Evolutionary conservation across 2,888 invertebrate genomes (phyloP).

Genomic region (Acholoe squamosa): DNA sequence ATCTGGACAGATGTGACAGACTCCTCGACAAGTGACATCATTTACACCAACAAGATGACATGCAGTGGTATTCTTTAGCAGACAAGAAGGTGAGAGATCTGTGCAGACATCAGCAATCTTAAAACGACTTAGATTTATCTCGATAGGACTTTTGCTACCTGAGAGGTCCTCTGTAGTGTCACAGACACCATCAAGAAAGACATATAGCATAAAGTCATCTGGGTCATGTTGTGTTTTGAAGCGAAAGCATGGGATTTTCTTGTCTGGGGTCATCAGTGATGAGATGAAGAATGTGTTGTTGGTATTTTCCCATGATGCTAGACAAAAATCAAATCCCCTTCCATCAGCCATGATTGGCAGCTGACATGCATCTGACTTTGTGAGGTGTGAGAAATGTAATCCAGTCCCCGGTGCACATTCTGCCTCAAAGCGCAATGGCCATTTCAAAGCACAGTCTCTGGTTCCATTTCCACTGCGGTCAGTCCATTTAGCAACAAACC

Average conservation of each 20-base stretch:
- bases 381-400: neutral
- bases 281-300: constrained; percentile 6
- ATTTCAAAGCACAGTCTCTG: neutral
- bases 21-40: constrained; percentile 24
- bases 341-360: neutral
- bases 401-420: neutral
- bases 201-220: neutral
- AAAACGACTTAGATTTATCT: neutral
- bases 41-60: neutral
- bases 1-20: neutral
- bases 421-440: neutral
- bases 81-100: neutral
- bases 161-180: neutral
- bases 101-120: neutral
- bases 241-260: neutral
- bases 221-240: neutral
- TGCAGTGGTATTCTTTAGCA: neutral
- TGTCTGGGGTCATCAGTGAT: neutral
- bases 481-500: neutral
- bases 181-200: constrained; percentile 7
- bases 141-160: neutral
- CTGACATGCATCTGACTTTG: neutral
- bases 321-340: neutral
- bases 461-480: neutral
- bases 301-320: neutral